These are phyloP conservation scores for Clarias platycephalus DNA, from an alignment of 2,797 vertebrate species.

Conservation along the genomic window DNA sequence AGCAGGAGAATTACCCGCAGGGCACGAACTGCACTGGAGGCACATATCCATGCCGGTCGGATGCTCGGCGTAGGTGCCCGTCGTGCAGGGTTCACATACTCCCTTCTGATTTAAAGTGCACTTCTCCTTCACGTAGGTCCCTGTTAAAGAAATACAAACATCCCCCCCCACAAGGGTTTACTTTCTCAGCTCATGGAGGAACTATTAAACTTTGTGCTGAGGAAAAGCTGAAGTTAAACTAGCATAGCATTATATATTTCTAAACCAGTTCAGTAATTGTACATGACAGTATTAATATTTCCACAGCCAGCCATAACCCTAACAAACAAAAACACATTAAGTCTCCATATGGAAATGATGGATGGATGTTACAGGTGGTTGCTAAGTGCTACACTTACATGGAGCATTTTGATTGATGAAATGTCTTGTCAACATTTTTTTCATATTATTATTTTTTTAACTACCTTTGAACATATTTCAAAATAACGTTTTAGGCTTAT, in stretches of 20 bases:
- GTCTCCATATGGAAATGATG: constrained; percentile 7
- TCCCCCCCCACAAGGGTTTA: neutral
- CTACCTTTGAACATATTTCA: neutral
- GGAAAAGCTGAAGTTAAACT: neutral
- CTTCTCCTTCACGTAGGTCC: constrained; percentile 70
- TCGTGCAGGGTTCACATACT: constrained; percentile 67
- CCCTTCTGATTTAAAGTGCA: constrained; percentile 67
- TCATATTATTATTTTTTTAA: neutral
- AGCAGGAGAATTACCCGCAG: constrained; percentile 66
- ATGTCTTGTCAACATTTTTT: neutral
- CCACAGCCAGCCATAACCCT: neutral
- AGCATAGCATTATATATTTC: neutral
- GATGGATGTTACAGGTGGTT: neutral
- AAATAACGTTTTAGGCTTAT: too few relatives aligned
- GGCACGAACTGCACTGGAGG: constrained; percentile 76
- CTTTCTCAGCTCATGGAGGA: neutral
- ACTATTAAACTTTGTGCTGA: neutral
- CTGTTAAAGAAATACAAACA: constrained; percentile 54
- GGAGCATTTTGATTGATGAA: neutral
- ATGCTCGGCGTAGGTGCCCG: constrained; percentile 76
- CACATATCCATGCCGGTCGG: constrained; percentile 78
- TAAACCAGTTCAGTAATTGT: neutral
- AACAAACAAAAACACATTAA: neutral
- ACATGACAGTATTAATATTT: neutral
- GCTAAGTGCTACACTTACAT: neutral